Evolutionary conservation across 2,113 vertebrate genomes (phyloP), one percentile per base, ranked within the genome.

Genomic region (Halcyon senegalensis): DNA sequence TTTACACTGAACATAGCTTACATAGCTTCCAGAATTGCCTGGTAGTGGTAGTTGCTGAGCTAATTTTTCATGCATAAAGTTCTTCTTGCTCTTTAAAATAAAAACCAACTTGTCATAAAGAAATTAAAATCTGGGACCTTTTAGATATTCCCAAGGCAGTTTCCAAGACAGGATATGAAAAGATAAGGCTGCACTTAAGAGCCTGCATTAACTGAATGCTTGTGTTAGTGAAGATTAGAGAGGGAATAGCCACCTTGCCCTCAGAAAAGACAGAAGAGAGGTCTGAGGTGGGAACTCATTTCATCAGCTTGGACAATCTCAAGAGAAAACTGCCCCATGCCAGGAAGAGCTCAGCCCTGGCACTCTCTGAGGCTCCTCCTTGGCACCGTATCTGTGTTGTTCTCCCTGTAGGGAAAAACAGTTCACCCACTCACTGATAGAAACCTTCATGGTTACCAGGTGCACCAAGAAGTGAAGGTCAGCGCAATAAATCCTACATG

Each of bases 101-200:
- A 77, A 78, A 95, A 73, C 0, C 53, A 89, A 16, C 56, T 70
- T 91, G 46, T 68, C 60, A 75, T 63, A 70, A 94, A 85, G 64
- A 92, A 80, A 69, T 55, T 0, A 81, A 94, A 93, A 85, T 62
- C 81, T 73, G 74, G 27, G 74, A 91, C 62, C 41, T 75, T 93
- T 85, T 70, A 89, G 43, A 73, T 56, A 58, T 62, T 91, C 69
- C 74, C 58, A 69, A 84, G 60, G 24, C 62, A 58, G 27, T 73
- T 95, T 78, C 43, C 69, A 87, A 93, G 84, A 83, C 75, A 88
- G 63, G 55, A 69, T 93, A 58, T 80, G 59, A 90, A 93, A 94
- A 95, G 18, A 14, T 33, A 80, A 59, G 63, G 44, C 66, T 85
- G 67, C 14, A 16, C 15, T 43, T 79, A 85, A 85, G 76, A 79